Conservation (phyloP, 1,140 invertebrate genomes). For the Heliothis subflexa region DNA sequence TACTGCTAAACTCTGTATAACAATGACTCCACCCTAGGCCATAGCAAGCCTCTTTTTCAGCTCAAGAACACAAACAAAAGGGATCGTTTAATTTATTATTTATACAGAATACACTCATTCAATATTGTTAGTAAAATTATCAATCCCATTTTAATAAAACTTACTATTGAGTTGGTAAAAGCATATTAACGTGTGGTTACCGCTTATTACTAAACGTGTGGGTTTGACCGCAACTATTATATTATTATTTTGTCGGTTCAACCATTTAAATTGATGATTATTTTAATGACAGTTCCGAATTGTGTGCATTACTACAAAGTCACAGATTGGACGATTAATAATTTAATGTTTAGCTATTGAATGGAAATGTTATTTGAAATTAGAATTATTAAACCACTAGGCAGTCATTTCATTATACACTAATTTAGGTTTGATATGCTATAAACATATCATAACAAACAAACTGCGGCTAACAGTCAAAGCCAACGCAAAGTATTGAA, state of each 20-base stretch:
- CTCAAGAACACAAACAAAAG: no score
- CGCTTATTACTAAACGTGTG: constrained; percentile 32
- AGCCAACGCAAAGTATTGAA: background rate
- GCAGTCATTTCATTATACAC: no score
- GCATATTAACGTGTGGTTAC: constrained; percentile 21
- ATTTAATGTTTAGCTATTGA: background rate
- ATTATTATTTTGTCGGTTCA: constrained; percentile 15
- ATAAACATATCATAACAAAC: background rate
- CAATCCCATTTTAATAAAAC: background rate
- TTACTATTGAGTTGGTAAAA: constrained; percentile 24
- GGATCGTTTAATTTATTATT: background rate
- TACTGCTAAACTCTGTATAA: no score
- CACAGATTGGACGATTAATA: background rate
- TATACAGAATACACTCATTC: background rate
- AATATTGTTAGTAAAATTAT: background rate
- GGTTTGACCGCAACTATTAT: constrained; percentile 21
- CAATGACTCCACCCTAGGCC: no score
- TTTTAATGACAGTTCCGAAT: background rate
- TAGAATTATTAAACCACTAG: no score
- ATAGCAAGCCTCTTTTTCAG: no score
- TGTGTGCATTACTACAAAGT: background rate
- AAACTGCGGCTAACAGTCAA: background rate
- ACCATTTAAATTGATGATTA: constrained; percentile 28
- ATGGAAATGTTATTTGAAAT: background rate
- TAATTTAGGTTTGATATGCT: no score